These are phyloP conservation scores for Leucoraja erinaceus DNA, from an alignment of 2,113 vertebrate species.

Conservation along the genomic window DNA sequence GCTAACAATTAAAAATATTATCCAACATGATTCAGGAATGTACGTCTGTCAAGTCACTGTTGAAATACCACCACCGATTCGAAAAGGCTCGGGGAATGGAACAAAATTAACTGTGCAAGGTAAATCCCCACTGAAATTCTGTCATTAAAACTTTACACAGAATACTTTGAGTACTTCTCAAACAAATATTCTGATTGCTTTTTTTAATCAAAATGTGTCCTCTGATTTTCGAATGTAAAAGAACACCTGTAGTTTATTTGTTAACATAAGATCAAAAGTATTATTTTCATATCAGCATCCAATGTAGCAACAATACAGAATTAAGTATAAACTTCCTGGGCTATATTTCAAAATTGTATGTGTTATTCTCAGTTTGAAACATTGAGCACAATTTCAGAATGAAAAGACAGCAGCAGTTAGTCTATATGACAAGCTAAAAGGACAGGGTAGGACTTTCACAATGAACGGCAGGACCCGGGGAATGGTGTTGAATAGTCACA, in stretches of 20 bases:
- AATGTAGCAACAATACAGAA: not conserved
- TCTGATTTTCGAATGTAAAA: slow-evolving; percentile 9
- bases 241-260: not conserved
- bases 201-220: not conserved
- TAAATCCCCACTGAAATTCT: not conserved
- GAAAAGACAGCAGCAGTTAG: no score
- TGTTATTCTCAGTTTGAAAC: not conserved
- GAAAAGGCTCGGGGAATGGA: not conserved
- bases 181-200: not conserved
- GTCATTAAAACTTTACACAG: not conserved
- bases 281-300: not conserved
- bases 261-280: not conserved
- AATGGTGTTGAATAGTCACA: no score
- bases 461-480: no score
- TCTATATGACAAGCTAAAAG: no score
- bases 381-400: not conserved
- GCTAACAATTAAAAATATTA: not conserved
- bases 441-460: no score
- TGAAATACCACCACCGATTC: slow-evolving; percentile 18
- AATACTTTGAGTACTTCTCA: not conserved
- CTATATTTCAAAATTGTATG: not conserved
- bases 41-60: not conserved
- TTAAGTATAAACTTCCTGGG: not conserved
- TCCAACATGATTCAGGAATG: not conserved
- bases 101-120: slow-evolving; percentile 27